phyloP scores from a whole-genome alignment of 2,797 vertebrate genomes.

The Melanotaenia maccullochi region DNA sequence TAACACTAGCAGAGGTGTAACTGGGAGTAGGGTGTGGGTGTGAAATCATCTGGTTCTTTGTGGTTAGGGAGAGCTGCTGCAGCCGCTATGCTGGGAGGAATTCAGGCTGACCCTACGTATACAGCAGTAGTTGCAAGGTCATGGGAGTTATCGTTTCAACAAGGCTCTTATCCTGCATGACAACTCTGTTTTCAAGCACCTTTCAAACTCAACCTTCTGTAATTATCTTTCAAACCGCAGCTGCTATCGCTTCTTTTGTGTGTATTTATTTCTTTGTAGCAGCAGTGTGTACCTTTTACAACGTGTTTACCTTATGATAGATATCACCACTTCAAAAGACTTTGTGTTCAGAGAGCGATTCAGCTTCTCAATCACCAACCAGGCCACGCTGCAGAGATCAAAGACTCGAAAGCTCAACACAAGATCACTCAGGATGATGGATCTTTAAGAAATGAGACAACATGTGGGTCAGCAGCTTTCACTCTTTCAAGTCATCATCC shows the following conservation, averaged over 20 bases:
- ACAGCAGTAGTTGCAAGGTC: conserved; percentile 57
- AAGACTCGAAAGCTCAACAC: conserved; percentile 33
- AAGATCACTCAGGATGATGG: conserved; percentile 41
- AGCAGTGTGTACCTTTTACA: conserved; percentile 3
- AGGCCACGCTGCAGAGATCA: conserved; percentile 48
- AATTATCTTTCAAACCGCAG: conserved; percentile 64
- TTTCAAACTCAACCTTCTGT: conserved; percentile 58
- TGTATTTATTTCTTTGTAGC: conserved; percentile 45
- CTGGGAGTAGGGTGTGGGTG: conserved; percentile 30
- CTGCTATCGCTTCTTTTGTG: conserved; percentile 44
- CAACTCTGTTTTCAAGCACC: conserved; percentile 63
- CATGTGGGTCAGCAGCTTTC: conserved; percentile 75
- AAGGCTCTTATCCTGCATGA: conserved; percentile 58
- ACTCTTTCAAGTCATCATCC: conserved; percentile 28
- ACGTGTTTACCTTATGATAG: conserved; percentile 44
- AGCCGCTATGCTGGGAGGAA: conserved; percentile 13
- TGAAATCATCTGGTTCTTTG: conserved; percentile 28
- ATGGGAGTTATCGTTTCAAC: conserved; percentile 33
- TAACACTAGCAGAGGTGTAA: conserved; percentile 21
- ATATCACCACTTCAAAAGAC: conserved; percentile 60
- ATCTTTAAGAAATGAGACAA: conserved; percentile 61
- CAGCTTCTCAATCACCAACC: conserved; percentile 43
- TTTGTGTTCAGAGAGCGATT: conserved; percentile 7
- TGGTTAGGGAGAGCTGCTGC: conserved; percentile 33
- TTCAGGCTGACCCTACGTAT: conserved; percentile 39